These are phyloP conservation scores for Bombycilla garrulus DNA, from an alignment of 2,113 vertebrate species.

Conservation along the genomic window DNA sequence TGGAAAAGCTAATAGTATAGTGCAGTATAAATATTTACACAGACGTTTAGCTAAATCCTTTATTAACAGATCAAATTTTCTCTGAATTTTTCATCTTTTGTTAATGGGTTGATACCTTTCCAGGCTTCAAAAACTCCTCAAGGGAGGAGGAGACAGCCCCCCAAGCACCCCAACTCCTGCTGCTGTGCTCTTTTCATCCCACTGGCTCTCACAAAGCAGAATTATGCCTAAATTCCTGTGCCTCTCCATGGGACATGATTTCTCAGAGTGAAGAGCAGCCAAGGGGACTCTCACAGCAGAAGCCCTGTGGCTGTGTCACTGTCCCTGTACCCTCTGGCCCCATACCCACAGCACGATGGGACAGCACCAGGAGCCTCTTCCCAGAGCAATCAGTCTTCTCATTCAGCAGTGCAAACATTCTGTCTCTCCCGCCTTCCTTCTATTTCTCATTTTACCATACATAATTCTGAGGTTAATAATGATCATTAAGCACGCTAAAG, in stretches of 20 bases:
- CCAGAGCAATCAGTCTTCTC: neutral
- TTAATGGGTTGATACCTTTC: neutral
- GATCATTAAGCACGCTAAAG: neutral
- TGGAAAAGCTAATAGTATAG: constrained; percentile 28
- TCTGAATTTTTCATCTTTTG: neutral
- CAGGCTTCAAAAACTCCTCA: neutral
- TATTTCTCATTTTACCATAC: neutral
- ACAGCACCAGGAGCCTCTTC: neutral
- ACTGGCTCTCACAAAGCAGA: neutral
- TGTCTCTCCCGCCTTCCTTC: neutral
- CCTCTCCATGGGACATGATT: fast-evolving
- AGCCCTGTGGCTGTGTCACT: fast-evolving
- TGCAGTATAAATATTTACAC: constrained; percentile 55
- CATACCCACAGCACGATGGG: neutral
- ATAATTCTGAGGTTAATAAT: neutral
- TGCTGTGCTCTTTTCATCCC: neutral
- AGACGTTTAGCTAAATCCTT: constrained; percentile 32
- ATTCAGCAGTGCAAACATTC: neutral
- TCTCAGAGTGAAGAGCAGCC: neutral
- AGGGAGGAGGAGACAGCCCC: neutral
- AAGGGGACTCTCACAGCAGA: neutral
- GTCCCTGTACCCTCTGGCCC: neutral
- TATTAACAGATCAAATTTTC: constrained; percentile 42
- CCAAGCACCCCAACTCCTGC: fast-evolving
- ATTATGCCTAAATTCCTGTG: fast-evolving